Percentiles rank a stretch among this genome's conserved stretches.
Conservation (phyloP, 2,888 invertebrate species). For the Rhagonycha fulva region DNA sequence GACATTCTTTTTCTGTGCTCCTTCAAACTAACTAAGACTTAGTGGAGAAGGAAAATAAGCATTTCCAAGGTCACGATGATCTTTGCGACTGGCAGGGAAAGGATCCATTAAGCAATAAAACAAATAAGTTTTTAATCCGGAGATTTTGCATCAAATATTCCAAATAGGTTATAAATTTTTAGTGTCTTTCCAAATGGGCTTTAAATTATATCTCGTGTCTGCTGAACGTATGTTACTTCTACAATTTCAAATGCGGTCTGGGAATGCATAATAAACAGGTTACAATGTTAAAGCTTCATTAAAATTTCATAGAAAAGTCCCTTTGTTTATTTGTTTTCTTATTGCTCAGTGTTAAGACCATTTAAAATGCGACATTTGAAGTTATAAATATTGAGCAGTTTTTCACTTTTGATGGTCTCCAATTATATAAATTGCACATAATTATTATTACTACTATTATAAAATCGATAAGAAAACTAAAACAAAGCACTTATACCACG, state of each 20-base stretch:
- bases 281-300: neutral
- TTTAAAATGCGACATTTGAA: neutral
- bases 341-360: neutral
- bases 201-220: neutral
- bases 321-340: neutral
- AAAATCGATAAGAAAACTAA: neutral
- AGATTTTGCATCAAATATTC: neutral
- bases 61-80: no score
- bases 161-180: neutral
- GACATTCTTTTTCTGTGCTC: no score
- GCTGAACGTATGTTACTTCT: neutral
- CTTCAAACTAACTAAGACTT: no score
- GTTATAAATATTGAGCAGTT: neutral
- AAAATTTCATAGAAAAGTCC: neutral
- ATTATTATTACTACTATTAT: neutral
- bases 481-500: neutral
- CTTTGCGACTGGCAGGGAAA: no score
- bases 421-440: neutral
- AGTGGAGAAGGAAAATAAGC: no score
- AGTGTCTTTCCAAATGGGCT: neutral
- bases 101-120: no score
- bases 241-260: neutral
- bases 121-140: neutral
- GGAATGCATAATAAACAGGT: neutral
- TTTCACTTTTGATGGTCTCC: neutral